A percentile compares a stretch with the other conserved stretches of the same genome.
phyloP scores from a whole-genome alignment of 2,113 vertebrate genomes.

The Clarias gariepinus region DNA sequence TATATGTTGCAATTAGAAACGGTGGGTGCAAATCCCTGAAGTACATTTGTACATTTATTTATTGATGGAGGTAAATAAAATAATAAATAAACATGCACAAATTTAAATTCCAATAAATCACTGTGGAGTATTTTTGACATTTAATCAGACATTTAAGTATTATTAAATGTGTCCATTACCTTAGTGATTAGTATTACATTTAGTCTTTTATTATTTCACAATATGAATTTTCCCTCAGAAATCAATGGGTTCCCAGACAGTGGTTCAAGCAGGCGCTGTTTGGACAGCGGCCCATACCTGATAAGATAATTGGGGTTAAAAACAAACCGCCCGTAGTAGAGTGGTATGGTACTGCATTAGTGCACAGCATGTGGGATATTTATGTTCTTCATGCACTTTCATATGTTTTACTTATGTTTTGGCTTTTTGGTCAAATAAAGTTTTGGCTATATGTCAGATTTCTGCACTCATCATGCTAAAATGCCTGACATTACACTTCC shows the following conservation, averaged over 20 bases:
- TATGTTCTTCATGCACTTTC: slow-evolving; percentile 54
- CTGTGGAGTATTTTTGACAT: slow-evolving; percentile 5
- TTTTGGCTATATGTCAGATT: slow-evolving; percentile 39
- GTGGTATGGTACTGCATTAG: slow-evolving; percentile 59
- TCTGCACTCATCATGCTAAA: slow-evolving; percentile 42
- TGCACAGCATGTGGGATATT: slow-evolving; percentile 61
- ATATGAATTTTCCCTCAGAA: slow-evolving; percentile 57
- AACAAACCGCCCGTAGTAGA: slow-evolving; percentile 62
- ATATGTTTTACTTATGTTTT: slow-evolving; percentile 59
- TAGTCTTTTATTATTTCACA: slow-evolving; percentile 47
- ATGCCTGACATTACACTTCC: slow-evolving; percentile 42
- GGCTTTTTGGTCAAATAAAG: slow-evolving; percentile 50
- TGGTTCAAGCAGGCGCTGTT: slow-evolving; percentile 42
- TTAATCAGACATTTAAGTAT: background rate
- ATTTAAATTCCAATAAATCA: slow-evolving; percentile 3
- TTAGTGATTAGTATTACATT: slow-evolving; percentile 55
- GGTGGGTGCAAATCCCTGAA: background rate
- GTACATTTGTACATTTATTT: slow-evolving; percentile 23
- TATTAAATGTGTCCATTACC: slow-evolving; percentile 25
- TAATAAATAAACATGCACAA: background rate
- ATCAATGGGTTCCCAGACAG: slow-evolving; percentile 45
- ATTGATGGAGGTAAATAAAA: slow-evolving; percentile 16
- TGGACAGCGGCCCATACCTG: slow-evolving; percentile 51
- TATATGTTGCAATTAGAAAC: slow-evolving; percentile 13
- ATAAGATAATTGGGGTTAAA: slow-evolving; percentile 65